Evolutionary conservation across 2,888 invertebrate species (phyloP).

Genomic region (Trichopria drosophilae): DNA sequence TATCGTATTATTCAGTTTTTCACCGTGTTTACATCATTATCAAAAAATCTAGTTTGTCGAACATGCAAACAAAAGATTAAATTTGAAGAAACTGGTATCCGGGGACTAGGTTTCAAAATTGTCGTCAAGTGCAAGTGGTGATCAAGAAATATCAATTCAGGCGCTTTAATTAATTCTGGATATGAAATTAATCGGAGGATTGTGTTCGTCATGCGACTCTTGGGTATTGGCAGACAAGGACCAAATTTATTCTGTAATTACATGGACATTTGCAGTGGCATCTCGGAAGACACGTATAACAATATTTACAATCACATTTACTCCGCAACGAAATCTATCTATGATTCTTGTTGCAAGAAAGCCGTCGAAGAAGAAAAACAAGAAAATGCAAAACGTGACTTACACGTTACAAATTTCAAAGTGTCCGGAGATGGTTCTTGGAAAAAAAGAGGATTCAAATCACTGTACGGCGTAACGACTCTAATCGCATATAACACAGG

Average conservation of each 20-base stretch:
- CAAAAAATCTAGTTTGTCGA: no score
- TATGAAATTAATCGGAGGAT: constrained; percentile 43
- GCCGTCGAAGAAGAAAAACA: constrained; percentile 26
- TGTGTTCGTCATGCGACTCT: constrained; percentile 41
- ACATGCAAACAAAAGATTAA: no score
- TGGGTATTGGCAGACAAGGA: constrained; percentile 42
- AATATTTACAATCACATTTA: constrained; percentile 18
- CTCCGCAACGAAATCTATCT: constrained; percentile 16
- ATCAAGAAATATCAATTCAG: constrained; percentile 35
- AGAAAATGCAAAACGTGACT: constrained; percentile 25
- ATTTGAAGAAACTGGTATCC: no score
- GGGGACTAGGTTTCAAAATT: constrained; percentile 38
- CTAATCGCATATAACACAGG: constrained; percentile 24
- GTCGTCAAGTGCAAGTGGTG: constrained; percentile 33
- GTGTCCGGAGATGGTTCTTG: constrained; percentile 17
- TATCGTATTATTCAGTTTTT: no score
- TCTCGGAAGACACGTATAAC: constrained; percentile 32
- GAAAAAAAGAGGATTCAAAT: constrained; percentile 26
- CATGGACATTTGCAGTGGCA: constrained; percentile 39
- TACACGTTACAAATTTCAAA: constrained; percentile 12
- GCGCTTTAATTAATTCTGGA: constrained; percentile 35
- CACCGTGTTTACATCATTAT: no score
- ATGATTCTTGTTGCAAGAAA: constrained; percentile 22
- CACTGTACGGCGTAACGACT: constrained; percentile 21
- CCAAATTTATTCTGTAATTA: constrained; percentile 41